Percentiles rank a stretch among this genome's conserved stretches.
These are phyloP conservation scores for Agonopterix alstromeriana DNA, from an alignment of 2,888 invertebrate genomes.

Conservation along the genomic window DNA sequence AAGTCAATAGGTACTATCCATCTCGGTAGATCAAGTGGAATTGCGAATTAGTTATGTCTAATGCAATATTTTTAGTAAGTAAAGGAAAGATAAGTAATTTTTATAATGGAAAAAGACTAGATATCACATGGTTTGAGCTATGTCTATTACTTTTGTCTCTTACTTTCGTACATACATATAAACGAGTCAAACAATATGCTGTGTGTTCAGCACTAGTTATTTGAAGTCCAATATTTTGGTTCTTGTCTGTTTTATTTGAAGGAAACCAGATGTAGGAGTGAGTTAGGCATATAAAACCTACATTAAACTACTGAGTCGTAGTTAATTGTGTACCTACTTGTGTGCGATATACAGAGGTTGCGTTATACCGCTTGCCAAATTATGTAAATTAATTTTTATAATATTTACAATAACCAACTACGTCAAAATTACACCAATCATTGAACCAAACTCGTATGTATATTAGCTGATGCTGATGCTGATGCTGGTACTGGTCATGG, in stretches of 20 bases:
- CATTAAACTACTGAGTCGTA: slow-evolving; percentile 22
- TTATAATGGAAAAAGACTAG: slow-evolving; percentile 66
- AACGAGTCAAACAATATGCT: slow-evolving; percentile 13
- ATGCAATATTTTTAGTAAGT: slow-evolving; percentile 19
- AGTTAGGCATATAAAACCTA: slow-evolving; percentile 31
- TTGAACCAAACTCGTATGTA: not conserved
- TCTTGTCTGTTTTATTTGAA: slow-evolving; percentile 16
- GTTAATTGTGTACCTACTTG: slow-evolving; percentile 25
- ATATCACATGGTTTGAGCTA: slow-evolving; percentile 75
- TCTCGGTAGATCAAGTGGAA: slow-evolving; percentile 1
- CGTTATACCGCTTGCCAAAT: slow-evolving; percentile 18
- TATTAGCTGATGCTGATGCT: not conserved
- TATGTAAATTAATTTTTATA: slow-evolving; percentile 20
- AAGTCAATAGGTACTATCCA: slow-evolving; percentile 3
- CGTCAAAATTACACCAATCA: not conserved
- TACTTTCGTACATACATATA: slow-evolving; percentile 10
- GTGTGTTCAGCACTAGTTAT: slow-evolving; percentile 29
- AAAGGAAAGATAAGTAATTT: slow-evolving; percentile 38
- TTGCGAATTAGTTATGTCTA: slow-evolving; percentile 4
- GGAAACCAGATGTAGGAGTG: slow-evolving; percentile 5
- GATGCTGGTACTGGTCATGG: not conserved
- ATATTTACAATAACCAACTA: slow-evolving; percentile 22
- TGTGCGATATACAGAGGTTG: slow-evolving; percentile 17
- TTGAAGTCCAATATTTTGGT: slow-evolving; percentile 27
- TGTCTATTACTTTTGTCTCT: slow-evolving; percentile 47